phyloP scores from a whole-genome alignment of 2,113 vertebrate genomes.

The Ochotona princeps region DNA sequence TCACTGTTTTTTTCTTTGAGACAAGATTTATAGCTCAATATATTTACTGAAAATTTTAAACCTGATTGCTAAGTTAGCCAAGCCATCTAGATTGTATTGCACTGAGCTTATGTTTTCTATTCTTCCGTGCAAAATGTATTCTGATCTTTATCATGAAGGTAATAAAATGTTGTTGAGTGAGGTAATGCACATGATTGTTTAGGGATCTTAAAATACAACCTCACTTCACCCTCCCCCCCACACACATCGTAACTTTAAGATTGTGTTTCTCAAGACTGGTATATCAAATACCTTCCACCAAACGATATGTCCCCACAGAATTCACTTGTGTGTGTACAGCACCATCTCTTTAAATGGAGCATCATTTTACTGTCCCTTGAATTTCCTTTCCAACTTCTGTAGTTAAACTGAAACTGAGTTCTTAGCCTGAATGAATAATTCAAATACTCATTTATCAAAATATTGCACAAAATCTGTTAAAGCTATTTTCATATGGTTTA shows the following conservation, averaged over 20 bases:
- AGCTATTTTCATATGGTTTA: slow-evolving; percentile 40
- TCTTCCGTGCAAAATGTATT: background rate
- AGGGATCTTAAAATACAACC: background rate
- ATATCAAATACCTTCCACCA: background rate
- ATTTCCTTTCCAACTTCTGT: background rate
- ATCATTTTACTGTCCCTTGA: background rate
- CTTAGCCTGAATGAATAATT: background rate
- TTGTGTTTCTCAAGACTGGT: background rate
- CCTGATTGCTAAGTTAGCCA: background rate
- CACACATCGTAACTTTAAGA: background rate
- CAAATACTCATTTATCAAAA: slow-evolving; percentile 43
- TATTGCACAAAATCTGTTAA: slow-evolving; percentile 51
- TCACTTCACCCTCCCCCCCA: no score
- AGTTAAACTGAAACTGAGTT: background rate
- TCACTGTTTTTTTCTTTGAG: slow-evolving; percentile 3
- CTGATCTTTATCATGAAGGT: background rate
- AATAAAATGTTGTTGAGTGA: background rate
- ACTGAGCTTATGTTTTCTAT: background rate
- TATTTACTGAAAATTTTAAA: background rate
- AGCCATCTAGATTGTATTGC: background rate
- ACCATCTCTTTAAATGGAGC: background rate
- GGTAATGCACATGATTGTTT: background rate
- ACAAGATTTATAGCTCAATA: background rate
- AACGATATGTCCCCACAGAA: background rate
- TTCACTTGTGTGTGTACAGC: background rate